A percentile compares a stretch with the other conserved stretches of the same genome.
Conservation (phyloP, 2,113 vertebrate species). For the Odontesthes bonariensis region DNA sequence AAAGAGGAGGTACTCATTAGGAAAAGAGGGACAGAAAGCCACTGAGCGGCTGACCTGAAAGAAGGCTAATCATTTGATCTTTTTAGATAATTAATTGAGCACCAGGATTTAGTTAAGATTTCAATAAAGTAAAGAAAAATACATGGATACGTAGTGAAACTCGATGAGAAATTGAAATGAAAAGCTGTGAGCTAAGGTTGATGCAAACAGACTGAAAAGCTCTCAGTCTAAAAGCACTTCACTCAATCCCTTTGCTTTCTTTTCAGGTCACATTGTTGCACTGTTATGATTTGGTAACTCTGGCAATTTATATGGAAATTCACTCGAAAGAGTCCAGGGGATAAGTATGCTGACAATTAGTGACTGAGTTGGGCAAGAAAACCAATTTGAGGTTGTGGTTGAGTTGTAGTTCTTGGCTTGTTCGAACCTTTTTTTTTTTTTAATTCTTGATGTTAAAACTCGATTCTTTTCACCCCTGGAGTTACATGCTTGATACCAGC, state of each 20-base stretch:
- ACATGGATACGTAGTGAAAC: not conserved
- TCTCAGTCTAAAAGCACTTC: too few relatives aligned
- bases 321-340: not conserved
- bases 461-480: not conserved
- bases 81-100: conserved; percentile 23
- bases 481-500: not conserved
- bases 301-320: conserved; percentile 52
- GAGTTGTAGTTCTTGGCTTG: not conserved
- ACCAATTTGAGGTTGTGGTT: conserved; percentile 32
- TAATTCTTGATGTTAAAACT: not conserved
- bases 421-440: not conserved
- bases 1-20: conserved; percentile 4
- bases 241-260: not conserved
- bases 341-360: conserved; percentile 14
- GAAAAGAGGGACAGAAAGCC: conserved; percentile 1
- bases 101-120: conserved; percentile 15
- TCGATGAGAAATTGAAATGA: conserved; percentile 19
- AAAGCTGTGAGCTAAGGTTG: not conserved
- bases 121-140: conserved; percentile 2
- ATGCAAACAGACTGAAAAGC: conserved; percentile 13
- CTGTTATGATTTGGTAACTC: conserved; percentile 6
- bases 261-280: not conserved
- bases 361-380: conserved; percentile 17
- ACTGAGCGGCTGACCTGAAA: conserved; percentile 21
- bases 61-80: conserved; percentile 18